Percentiles rank a stretch among this genome's conserved stretches.
Evolutionary conservation across 2,888 invertebrate species (phyloP).

Genomic region (Eupithecia inturbata): DNA sequence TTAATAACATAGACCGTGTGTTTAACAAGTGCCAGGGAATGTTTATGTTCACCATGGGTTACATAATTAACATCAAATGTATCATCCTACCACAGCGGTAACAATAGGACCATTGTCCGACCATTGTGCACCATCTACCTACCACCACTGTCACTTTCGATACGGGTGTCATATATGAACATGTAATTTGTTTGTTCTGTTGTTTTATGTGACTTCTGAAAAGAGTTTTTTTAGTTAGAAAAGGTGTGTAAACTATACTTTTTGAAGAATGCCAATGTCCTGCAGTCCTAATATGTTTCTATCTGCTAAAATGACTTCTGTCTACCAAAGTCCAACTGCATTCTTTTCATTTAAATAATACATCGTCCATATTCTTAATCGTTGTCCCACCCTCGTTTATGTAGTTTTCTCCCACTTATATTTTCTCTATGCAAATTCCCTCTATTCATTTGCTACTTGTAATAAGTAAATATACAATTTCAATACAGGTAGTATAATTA

Average conservation of each 20-base stretch:
- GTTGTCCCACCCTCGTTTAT: neutral
- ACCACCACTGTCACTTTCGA: slow-evolving; percentile 50
- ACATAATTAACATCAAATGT: slow-evolving; percentile 44
- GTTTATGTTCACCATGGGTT: slow-evolving; percentile 46
- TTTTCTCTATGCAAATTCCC: neutral
- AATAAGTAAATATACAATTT: neutral
- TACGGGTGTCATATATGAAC: slow-evolving; percentile 29
- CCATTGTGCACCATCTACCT: slow-evolving; percentile 53
- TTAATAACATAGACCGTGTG: slow-evolving; percentile 1
- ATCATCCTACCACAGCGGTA: slow-evolving; percentile 49
- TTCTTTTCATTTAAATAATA: neutral
- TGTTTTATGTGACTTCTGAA: neutral
- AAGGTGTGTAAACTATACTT: neutral
- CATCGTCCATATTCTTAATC: neutral
- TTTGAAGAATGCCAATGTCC: neutral
- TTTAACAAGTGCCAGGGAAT: slow-evolving; percentile 35
- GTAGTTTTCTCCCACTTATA: neutral
- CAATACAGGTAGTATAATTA: neutral
- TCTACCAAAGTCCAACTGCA: neutral
- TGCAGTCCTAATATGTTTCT: neutral
- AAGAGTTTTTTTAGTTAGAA: neutral
- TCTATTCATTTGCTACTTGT: neutral
- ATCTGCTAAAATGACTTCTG: too few species aligned
- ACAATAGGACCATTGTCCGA: slow-evolving; percentile 70
- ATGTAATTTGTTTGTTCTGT: slow-evolving; percentile 18